Evolutionary conservation across 2,113 vertebrate genomes (phyloP).

Genomic region (Chroicocephalus ridibundus): DNA sequence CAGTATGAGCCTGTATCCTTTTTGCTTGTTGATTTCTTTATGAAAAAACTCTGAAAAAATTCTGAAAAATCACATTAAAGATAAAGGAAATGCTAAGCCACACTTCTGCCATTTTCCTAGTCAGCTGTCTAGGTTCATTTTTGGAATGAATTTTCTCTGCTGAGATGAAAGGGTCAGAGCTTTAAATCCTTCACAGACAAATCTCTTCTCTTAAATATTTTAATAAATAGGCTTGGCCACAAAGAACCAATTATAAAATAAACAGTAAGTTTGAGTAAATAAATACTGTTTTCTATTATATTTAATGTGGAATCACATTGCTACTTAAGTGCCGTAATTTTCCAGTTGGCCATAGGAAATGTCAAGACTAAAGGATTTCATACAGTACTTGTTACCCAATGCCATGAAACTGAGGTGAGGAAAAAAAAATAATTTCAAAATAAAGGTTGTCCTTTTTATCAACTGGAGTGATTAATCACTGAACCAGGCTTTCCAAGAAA

Average conservation of each 20-base stretch:
- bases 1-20: not conserved
- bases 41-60: not conserved
- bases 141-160: not conserved
- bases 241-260: not conserved
- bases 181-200: not conserved
- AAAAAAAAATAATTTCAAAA: not conserved
- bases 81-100: not conserved
- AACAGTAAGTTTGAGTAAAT: not conserved
- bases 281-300: not conserved
- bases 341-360: not conserved
- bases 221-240: not conserved
- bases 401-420: not conserved
- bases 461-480: not conserved
- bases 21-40: not conserved
- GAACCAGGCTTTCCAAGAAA: not conserved
- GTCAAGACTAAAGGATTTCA: not conserved
- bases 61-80: not conserved
- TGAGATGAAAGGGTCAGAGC: not conserved
- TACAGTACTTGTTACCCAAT: not conserved
- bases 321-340: not conserved
- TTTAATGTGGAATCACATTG: not conserved
- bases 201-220: not conserved
- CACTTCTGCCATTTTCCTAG: not conserved
- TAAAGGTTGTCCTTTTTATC: not conserved
- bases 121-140: not conserved